Percentiles rank a stretch among this genome's conserved stretches.
Evolutionary conservation across 2,113 vertebrate genomes (phyloP).

Genomic region (Chroicocephalus ridibundus): DNA sequence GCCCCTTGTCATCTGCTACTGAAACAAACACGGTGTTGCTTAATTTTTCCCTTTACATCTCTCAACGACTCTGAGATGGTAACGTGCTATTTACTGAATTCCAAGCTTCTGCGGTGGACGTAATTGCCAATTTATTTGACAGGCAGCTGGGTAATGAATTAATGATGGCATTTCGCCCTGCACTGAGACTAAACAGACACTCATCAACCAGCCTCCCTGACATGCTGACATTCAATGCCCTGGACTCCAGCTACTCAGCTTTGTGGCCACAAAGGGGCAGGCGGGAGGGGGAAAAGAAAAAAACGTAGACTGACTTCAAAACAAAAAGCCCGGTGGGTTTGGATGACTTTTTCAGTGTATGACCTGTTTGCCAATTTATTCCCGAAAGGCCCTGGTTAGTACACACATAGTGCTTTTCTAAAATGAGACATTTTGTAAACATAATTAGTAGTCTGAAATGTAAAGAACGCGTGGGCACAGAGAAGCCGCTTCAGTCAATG

Average conservation of each 20-base stretch:
- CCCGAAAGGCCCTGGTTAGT: slow-evolving; percentile 74
- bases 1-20: slow-evolving; percentile 84
- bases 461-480: slow-evolving; percentile 64
- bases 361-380: slow-evolving; percentile 90
- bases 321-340: slow-evolving; percentile 81
- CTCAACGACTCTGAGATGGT: slow-evolving; percentile 84
- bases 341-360: slow-evolving; percentile 84
- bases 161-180: slow-evolving; percentile 99
- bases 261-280: slow-evolving; percentile 69
- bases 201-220: slow-evolving; percentile 83
- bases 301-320: slow-evolving; percentile 65
- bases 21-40: slow-evolving; percentile 76
- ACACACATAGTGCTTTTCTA: slow-evolving; percentile 76
- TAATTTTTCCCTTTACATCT: slow-evolving; percentile 82
- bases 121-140: slow-evolving; percentile 99
- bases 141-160: slow-evolving; percentile 99
- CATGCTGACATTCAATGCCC: slow-evolving; percentile 88
- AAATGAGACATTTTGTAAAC: slow-evolving; percentile 90
- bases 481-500: slow-evolving; percentile 39
- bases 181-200: slow-evolving; percentile 94
- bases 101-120: slow-evolving; percentile 81
- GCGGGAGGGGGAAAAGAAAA: slow-evolving; percentile 67
- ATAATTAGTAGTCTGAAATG: slow-evolving; percentile 89
- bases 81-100: slow-evolving; percentile 98
- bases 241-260: slow-evolving; percentile 80